Percentiles rank a stretch among this genome's conserved stretches.
Evolutionary conservation across 2,888 invertebrate species (phyloP).

Genomic region (Morinoia aosen): DNA sequence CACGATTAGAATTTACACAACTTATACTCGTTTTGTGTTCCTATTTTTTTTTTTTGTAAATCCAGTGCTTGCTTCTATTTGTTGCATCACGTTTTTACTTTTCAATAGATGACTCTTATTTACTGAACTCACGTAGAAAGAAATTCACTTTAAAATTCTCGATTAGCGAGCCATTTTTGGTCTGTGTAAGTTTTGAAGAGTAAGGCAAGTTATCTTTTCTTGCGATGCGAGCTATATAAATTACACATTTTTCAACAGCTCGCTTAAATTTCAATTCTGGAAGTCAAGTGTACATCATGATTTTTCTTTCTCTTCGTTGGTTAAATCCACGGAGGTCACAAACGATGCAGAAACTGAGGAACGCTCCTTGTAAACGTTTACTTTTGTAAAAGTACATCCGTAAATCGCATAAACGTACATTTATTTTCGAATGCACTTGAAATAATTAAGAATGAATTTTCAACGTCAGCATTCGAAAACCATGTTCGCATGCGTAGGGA

Average conservation of each 20-base stretch:
- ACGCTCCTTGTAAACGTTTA: neutral
- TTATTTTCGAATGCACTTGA: neutral
- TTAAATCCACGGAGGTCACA: neutral
- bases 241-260: neutral
- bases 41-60: neutral
- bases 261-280: neutral
- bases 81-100: neutral
- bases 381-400: neutral
- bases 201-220: neutral
- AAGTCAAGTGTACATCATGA: neutral
- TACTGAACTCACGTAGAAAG: too few species aligned
- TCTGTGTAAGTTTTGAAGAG: neutral
- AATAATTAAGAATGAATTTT: neutral
- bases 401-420: too few species aligned
- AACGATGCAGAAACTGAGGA: neutral
- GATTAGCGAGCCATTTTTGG: neutral
- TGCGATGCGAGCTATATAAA: too few species aligned
- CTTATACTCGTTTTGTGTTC: neutral
- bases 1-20: neutral
- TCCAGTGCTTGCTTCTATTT: neutral
- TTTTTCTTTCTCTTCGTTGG: neutral
- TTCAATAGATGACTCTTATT: neutral
- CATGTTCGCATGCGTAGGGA: neutral
- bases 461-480: neutral
- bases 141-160: neutral